A percentile compares a stretch with the other conserved stretches of the same genome.
phyloP scores from a whole-genome alignment of 2,113 vertebrate species.

The Sphaerodactylus townsendi region DNA sequence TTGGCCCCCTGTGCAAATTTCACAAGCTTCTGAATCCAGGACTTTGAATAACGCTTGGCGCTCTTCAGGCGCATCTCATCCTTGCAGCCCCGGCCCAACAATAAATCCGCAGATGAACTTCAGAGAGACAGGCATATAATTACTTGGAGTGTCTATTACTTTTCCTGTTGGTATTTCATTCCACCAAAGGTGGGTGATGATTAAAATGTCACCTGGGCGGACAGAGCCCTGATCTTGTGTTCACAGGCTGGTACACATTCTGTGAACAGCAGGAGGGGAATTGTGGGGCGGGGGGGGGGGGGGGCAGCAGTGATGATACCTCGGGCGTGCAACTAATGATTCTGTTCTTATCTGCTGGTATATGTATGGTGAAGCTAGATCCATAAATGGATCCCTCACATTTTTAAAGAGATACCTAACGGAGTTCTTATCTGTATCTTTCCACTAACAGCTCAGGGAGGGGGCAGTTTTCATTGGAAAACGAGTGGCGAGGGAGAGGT shows the following conservation, averaged over 20 bases:
- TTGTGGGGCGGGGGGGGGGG: not conserved
- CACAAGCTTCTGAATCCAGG: not conserved
- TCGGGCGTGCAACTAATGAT: not conserved
- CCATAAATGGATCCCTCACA: too few species aligned
- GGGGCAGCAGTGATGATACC: too few species aligned
- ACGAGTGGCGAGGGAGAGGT: too few species aligned
- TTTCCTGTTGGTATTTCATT: constrained; percentile 22
- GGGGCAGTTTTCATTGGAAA: too few species aligned
- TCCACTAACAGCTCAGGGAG: too few species aligned
- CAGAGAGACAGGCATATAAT: not conserved
- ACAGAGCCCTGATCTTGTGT: not conserved
- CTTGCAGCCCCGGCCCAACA: not conserved
- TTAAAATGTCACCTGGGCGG: not conserved
- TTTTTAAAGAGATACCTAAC: too few species aligned
- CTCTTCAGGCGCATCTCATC: constrained; percentile 1
- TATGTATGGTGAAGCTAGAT: too few species aligned
- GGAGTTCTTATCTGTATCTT: too few species aligned
- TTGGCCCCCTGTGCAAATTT: not conserved
- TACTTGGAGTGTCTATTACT: constrained; percentile 1
- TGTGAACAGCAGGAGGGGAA: not conserved
- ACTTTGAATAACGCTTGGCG: constrained; percentile 6
- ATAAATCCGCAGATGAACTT: not conserved
- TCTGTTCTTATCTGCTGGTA: not conserved
- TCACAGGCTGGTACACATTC: fast-evolving
- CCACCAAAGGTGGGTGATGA: not conserved